Conservation (phyloP, 2,888 invertebrate species). For the Coelinius sp. region DNA sequence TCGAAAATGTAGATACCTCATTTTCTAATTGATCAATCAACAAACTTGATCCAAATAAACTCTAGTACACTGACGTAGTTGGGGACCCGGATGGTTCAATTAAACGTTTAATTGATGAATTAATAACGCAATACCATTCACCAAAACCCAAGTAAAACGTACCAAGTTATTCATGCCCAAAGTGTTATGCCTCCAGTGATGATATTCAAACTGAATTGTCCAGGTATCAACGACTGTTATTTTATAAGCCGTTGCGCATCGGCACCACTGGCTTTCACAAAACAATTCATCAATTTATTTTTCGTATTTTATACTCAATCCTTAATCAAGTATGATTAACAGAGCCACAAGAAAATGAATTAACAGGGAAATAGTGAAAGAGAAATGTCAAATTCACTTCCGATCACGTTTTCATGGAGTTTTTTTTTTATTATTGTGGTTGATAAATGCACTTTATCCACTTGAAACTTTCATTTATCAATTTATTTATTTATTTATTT, state of each 20-base stretch:
- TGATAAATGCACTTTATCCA: slow-evolving; percentile 28
- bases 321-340: slow-evolving; percentile 27
- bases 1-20: not conserved
- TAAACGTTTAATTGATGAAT: slow-evolving; percentile 25
- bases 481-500: too few species aligned
- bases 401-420: slow-evolving; percentile 42
- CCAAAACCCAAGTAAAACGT: slow-evolving; percentile 42
- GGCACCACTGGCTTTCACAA: slow-evolving; percentile 60
- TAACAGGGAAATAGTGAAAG: slow-evolving; percentile 17
- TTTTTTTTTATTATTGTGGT: slow-evolving; percentile 4
- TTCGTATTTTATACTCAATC: slow-evolving; percentile 22
- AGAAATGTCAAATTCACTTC: not conserved
- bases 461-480: slow-evolving; percentile 3
- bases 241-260: slow-evolving; percentile 61
- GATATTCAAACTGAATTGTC: slow-evolving; percentile 55
- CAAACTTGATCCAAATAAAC: slow-evolving; percentile 20
- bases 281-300: slow-evolving; percentile 19
- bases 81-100: slow-evolving; percentile 26
- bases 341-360: slow-evolving; percentile 28
- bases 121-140: slow-evolving; percentile 16
- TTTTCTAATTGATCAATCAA: slow-evolving; percentile 27
- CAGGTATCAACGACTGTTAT: slow-evolving; percentile 44
- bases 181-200: slow-evolving; percentile 35
- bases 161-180: slow-evolving; percentile 56
- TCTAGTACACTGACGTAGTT: not conserved